These are phyloP conservation scores for Boloria selene DNA, from an alignment of 2,888 invertebrate species.

Conservation along the genomic window DNA sequence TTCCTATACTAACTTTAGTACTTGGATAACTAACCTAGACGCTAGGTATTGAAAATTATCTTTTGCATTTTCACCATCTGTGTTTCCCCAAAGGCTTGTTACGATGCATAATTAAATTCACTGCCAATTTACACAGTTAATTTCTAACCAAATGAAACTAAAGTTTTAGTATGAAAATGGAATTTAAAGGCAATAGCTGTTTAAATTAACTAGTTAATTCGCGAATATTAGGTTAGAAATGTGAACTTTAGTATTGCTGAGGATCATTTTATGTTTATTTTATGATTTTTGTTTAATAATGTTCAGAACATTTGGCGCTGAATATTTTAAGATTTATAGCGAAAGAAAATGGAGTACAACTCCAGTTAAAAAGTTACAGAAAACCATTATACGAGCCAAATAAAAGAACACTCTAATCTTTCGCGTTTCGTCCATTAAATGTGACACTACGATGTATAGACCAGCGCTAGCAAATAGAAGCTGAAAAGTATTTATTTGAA, in stretches of 20 bases:
- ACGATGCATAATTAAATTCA: constrained; percentile 14
- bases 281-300: too few species aligned
- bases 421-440: constrained; percentile 19
- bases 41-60: constrained; percentile 16
- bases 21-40: neutral
- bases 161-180: constrained; percentile 1
- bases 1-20: neutral
- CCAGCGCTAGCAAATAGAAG: constrained; percentile 2
- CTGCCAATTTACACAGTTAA: constrained; percentile 4
- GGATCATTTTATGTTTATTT: too few species aligned
- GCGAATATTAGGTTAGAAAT: too few species aligned
- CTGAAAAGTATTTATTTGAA: constrained; percentile 13
- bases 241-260: too few species aligned
- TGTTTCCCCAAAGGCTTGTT: constrained; percentile 2
- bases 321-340: neutral
- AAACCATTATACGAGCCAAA: constrained; percentile 1
- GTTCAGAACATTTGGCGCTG: too few species aligned
- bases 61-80: neutral
- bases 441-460: constrained; percentile 20
- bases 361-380: neutral
- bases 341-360: too few species aligned
- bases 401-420: constrained; percentile 12
- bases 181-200: neutral
- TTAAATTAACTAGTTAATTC: too few species aligned
- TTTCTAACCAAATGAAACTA: constrained; percentile 4